Evolutionary conservation across 2,797 vertebrate species (phyloP), one percentile per base, ranked within the genome.

Genomic region (Pelochelys cantorii): DNA sequence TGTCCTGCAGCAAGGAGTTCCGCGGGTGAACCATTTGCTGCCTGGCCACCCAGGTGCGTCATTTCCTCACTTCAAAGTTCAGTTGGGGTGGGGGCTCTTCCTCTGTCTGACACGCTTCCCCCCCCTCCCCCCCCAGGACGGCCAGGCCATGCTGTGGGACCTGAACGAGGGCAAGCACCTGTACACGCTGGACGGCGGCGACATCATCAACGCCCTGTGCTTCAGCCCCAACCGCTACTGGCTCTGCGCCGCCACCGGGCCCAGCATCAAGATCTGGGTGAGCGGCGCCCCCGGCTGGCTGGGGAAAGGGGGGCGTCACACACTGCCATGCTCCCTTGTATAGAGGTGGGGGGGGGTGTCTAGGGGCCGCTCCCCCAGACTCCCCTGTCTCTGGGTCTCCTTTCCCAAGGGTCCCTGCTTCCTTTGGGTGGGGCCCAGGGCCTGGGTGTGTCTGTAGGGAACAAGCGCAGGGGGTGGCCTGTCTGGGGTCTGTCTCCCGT

Each of bases 201-300:
- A 99, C 95, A 98, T 98, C 93, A 99, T 99, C 97, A 99, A 99
- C 1, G 99, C 99, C 3, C 98, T 99, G 0, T 99, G 99, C 98
- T 99, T 99, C 98, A 99, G 99, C 97, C 99, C 99, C 96, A 99
- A 99, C 98, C 99, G 99, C 57, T 99, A 99, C 93, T 99, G 99
- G 99, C 98, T 99, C 7, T 99, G 99, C 42, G 99, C 99, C 0
- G 99, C 99, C 86, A 99, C 99, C 0, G 99, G 99, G 1, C 99
- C 99, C 94, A 99, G 99, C 97, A 99, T 99, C 98, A 99, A 99
- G 95, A 99, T 99, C 85, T 99, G 99, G 99, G 99, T 99, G 95
- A 77, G 85, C 1, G 1, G 75, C 3, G n/a, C 9, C 65, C 65
- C 10, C n/a, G 18, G 55, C 11, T n/a, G 42, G 75, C 29, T 2